phyloP scores from a whole-genome alignment of 2,797 vertebrate species.

The Hoplostethus mediterraneus region DNA sequence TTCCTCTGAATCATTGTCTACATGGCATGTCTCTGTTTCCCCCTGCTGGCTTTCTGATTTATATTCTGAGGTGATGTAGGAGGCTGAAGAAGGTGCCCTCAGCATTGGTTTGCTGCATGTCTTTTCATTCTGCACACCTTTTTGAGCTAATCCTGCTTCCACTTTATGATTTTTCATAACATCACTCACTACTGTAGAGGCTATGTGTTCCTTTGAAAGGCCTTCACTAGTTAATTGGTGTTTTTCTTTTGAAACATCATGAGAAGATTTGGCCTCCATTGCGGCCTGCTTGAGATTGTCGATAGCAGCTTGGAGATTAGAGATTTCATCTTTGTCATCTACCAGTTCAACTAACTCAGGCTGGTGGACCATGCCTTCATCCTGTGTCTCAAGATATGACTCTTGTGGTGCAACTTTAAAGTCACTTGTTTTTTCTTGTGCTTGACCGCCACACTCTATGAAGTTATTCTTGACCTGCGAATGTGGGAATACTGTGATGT shows the following conservation, averaged over 20 bases:
- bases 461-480: conserved; percentile 55
- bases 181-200: conserved; percentile 36
- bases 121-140: conserved; percentile 40
- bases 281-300: conserved; percentile 84
- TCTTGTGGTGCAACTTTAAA: conserved; percentile 23
- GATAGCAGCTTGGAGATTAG: conserved; percentile 85
- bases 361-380: conserved; percentile 39
- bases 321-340: conserved; percentile 62
- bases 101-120: conserved; percentile 22
- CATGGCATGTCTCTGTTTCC: conserved; percentile 79
- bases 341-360: conserved; percentile 59
- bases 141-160: conserved; percentile 5
- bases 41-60: conserved; percentile 57
- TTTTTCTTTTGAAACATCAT: conserved; percentile 80
- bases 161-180: conserved; percentile 37
- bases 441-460: conserved; percentile 37
- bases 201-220: conserved; percentile 16
- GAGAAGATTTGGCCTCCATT: conserved; percentile 85
- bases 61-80: conserved; percentile 35
- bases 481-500: conserved; percentile 48
- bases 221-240: conserved; percentile 63
- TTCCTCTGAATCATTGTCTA: conserved; percentile 66
- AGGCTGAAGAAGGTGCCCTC: conserved; percentile 14
- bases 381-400: conserved; percentile 24
- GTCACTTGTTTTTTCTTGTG: conserved; percentile 48